Conservation (phyloP, 2,888 invertebrate species). For the Nebria salina region DNA sequence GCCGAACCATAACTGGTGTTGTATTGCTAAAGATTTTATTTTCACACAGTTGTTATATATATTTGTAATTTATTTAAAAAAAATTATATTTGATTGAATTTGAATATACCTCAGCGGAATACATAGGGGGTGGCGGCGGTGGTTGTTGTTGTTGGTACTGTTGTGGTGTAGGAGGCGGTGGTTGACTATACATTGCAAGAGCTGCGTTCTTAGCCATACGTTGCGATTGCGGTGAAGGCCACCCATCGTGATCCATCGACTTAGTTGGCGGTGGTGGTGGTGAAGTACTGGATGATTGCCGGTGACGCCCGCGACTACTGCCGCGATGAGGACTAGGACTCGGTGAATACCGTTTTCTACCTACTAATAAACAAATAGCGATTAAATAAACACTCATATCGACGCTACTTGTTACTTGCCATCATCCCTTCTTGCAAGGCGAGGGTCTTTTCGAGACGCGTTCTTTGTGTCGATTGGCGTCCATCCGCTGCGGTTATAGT, state of each 20-base stretch:
- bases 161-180: slow-evolving; percentile 48
- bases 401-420: slow-evolving; percentile 24
- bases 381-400: background rate
- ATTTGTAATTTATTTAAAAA: no score
- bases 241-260: slow-evolving; percentile 13
- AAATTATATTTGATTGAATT: background rate
- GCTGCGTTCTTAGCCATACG: slow-evolving; percentile 27
- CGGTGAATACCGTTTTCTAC: slow-evolving; percentile 36
- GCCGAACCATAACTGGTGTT: slow-evolving; percentile 31
- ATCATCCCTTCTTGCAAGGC: slow-evolving; percentile 49
- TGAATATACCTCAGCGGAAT: slow-evolving; percentile 25
- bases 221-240: slow-evolving; percentile 33
- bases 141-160: slow-evolving; percentile 51
- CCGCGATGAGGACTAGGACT: slow-evolving; percentile 37
- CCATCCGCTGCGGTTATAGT: slow-evolving; percentile 41
- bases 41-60: background rate
- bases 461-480: slow-evolving; percentile 24
- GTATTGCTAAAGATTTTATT: slow-evolving; percentile 18
- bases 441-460: slow-evolving; percentile 49
- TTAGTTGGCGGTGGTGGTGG: background rate
- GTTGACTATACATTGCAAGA: slow-evolving; percentile 39
- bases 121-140: slow-evolving; percentile 37
- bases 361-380: slow-evolving; percentile 11
- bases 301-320: slow-evolving; percentile 14
- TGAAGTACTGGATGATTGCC: slow-evolving; percentile 7